A percentile compares a stretch with the other conserved stretches of the same genome.
phyloP scores from a whole-genome alignment of 2,113 vertebrate genomes.

The Pavo muticus region DNA sequence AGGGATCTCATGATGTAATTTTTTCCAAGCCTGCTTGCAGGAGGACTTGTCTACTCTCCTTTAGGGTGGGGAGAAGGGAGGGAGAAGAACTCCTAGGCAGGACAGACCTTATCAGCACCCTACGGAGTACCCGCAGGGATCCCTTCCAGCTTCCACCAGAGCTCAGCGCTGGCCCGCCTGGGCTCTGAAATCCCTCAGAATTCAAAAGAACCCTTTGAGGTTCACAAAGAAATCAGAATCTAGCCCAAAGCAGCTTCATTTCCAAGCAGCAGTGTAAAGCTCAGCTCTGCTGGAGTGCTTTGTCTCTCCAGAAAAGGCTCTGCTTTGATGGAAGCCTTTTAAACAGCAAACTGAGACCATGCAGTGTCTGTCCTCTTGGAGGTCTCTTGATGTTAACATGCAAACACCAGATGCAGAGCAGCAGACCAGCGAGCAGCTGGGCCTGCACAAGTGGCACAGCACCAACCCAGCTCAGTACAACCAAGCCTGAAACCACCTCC shows the following conservation, averaged over 20 bases:
- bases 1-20: constrained; percentile 56
- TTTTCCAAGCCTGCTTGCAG: constrained; percentile 20
- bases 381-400: not conserved
- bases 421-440: not conserved
- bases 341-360: not conserved
- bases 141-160: not conserved
- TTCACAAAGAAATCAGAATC: not conserved
- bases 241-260: not conserved
- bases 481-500: not conserved
- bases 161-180: not conserved
- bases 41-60: constrained; percentile 29
- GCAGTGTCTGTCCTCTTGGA: not conserved
- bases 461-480: not conserved
- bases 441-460: not conserved
- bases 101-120: not conserved
- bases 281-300: not conserved
- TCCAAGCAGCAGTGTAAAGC: not conserved
- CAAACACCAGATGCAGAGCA: not conserved
- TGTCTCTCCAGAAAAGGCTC: not conserved
- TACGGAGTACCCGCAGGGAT: not conserved
- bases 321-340: not conserved
- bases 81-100: not conserved
- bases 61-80: constrained; percentile 5
- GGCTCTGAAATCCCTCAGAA: not conserved
- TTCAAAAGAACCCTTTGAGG: accelerated